Evolutionary conservation across 2,888 invertebrate species (phyloP), one percentile per base, ranked within the genome.

Genomic region (Machimus atricapillus): DNA sequence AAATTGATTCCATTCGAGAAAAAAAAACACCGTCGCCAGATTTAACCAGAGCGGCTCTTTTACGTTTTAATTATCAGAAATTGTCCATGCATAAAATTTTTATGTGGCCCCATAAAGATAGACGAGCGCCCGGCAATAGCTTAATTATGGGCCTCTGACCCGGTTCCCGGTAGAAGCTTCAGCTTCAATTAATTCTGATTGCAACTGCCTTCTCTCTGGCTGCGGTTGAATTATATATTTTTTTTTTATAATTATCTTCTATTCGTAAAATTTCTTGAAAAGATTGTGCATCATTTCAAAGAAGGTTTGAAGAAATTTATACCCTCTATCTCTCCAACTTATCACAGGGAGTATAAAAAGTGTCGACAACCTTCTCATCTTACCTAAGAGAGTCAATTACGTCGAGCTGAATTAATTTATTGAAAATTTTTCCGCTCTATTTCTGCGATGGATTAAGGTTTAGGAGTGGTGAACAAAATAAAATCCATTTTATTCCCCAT

Each of bases 361-460:
- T 52, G 52, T 52, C 52, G n/a, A 52, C 52, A 52, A 52, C 52
- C 52, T 66, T 23, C 27, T 27, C 27, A 23, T 66, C 66, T 46
- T 52, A 79, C 52, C 79, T 52, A 79, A 52, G n/a, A 8, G 31
- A 79, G 31, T 79, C 79, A 79, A 79, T 79, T 79, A 79, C 16
- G 31, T 66, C 79, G 52, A 27, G 52, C 56, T 46, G 31, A 79
- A 79, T 79, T 79, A 79, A 79, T 79, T 79, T 46, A 79, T 79
- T 79, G 79, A 79, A 79, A 79, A 79, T 52, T 79, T 52, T 52
- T 31, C 52, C 52, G 52, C 46, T 79, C 52, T 79, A 79, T 79
- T 52, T 79, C 52, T 79, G 31, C 52, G 79, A 52, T 46, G 31
- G 79, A 79, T 79, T 79, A 79, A 52, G 52, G 14, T 16, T 46